A percentile compares a stretch with the other conserved stretches of the same genome.
Conservation (phyloP, 2,888 invertebrate species). For the Acleris emargana region DNA sequence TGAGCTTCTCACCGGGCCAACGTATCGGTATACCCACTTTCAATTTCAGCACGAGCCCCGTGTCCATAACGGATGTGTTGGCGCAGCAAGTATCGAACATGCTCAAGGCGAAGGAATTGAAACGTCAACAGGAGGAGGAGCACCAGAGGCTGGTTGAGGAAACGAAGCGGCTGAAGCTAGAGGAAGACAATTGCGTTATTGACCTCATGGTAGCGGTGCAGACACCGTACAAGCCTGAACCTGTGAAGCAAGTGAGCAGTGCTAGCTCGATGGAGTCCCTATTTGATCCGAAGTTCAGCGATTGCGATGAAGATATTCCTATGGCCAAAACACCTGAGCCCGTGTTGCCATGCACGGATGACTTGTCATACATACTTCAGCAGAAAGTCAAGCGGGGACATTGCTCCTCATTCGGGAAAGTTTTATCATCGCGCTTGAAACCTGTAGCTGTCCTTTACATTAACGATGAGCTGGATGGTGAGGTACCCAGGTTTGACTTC, state of each 20-base stretch:
- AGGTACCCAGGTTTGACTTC: slow-evolving; percentile 63
- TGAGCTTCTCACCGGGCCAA: slow-evolving; percentile 49
- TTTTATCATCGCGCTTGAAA: slow-evolving; percentile 55
- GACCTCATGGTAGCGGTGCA: slow-evolving; percentile 66
- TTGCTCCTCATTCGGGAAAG: slow-evolving; percentile 69
- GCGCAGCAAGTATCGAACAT: slow-evolving; percentile 69
- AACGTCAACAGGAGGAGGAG: slow-evolving; percentile 56
- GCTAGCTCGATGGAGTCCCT: slow-evolving; percentile 64
- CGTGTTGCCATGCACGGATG: slow-evolving; percentile 56
- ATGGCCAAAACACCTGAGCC: slow-evolving; percentile 44
- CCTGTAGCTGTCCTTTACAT: slow-evolving; percentile 66
- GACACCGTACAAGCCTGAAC: slow-evolving; percentile 43
- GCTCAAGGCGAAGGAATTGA: slow-evolving; percentile 67
- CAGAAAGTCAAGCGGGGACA: slow-evolving; percentile 54
- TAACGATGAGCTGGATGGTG: slow-evolving; percentile 45
- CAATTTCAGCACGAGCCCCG: slow-evolving; percentile 50
- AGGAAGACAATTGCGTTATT: slow-evolving; percentile 58
- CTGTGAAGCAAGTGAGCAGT: slow-evolving; percentile 47
- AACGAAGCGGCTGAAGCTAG: slow-evolving; percentile 48
- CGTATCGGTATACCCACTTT: slow-evolving; percentile 60
- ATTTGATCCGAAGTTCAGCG: slow-evolving; percentile 50
- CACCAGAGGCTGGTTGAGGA: slow-evolving; percentile 53
- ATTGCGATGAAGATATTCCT: slow-evolving; percentile 43
- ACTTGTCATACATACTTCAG: slow-evolving; percentile 64
- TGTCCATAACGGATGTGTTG: slow-evolving; percentile 53